A percentile compares a stretch with the other conserved stretches of the same genome.
Conservation (phyloP, 2,113 vertebrate genomes). For the Corvus moneduloides region DNA sequence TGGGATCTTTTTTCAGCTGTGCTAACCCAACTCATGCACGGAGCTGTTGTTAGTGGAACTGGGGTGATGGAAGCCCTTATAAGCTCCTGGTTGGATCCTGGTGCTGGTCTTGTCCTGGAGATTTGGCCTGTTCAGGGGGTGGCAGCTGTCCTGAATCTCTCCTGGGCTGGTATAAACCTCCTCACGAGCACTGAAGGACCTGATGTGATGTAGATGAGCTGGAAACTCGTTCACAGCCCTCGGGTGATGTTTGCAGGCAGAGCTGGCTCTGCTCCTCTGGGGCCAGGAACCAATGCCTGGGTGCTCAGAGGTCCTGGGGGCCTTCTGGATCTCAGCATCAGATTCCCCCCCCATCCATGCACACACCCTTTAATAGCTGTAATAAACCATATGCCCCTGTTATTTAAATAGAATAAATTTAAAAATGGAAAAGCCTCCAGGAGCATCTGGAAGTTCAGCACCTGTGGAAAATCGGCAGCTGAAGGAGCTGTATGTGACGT, state of each 20-base stretch:
- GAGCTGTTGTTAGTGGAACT: background rate
- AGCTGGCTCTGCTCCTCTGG: background rate
- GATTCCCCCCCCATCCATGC: background rate
- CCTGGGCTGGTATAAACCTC: background rate
- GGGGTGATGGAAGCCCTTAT: background rate
- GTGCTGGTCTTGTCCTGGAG: background rate
- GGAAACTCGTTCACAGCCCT: background rate
- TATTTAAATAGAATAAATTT: background rate
- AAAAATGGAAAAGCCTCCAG: background rate
- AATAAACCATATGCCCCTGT: background rate
- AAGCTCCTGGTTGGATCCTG: background rate
- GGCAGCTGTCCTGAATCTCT: background rate
- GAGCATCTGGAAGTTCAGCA: background rate
- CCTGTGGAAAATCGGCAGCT: background rate
- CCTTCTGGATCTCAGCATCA: background rate
- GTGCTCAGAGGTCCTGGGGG: background rate
- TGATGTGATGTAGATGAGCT: background rate
- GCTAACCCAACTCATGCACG: background rate
- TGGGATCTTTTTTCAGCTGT: background rate
- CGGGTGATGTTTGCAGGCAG: background rate
- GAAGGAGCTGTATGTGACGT: background rate
- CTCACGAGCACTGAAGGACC: background rate
- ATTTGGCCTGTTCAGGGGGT: background rate
- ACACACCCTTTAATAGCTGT: background rate
- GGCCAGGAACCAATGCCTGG: background rate